phyloP scores from a whole-genome alignment of 2,113 vertebrate genomes.

The Phoenicopterus ruber region DNA sequence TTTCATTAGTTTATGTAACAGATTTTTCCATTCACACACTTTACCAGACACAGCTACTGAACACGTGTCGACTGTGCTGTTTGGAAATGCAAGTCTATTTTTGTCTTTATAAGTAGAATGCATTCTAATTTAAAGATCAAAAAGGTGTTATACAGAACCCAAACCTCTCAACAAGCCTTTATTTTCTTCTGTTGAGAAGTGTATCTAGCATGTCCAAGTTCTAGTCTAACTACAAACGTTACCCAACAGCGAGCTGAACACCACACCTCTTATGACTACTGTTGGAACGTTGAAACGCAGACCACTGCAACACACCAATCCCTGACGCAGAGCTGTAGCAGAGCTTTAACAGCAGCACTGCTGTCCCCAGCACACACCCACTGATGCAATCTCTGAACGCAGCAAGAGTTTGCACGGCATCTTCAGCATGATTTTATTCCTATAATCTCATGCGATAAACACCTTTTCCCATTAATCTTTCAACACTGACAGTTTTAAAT shows the following conservation, averaged over 20 bases:
- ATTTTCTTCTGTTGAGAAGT: background rate
- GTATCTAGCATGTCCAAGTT: background rate
- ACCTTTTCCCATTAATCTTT: conserved; percentile 8
- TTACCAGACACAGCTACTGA: background rate
- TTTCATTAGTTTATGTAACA: background rate
- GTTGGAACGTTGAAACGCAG: background rate
- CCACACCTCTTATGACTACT: background rate
- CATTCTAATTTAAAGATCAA: background rate
- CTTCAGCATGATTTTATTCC: background rate
- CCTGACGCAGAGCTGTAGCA: accelerated
- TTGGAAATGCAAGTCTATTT: background rate
- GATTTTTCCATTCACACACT: background rate
- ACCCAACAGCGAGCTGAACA: background rate
- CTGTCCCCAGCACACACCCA: background rate
- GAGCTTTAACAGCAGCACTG: background rate
- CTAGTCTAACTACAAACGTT: background rate
- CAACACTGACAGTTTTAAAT: background rate
- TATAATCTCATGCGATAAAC: background rate
- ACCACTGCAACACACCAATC: background rate
- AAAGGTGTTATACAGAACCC: background rate
- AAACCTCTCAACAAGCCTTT: background rate
- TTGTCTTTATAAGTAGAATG: background rate
- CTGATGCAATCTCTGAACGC: background rate
- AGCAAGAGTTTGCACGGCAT: background rate
- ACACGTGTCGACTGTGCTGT: background rate